These are phyloP conservation scores for Cricetomys ansorgei DNA, from an alignment of 2,113 vertebrate genomes.

Conservation along the genomic window DNA sequence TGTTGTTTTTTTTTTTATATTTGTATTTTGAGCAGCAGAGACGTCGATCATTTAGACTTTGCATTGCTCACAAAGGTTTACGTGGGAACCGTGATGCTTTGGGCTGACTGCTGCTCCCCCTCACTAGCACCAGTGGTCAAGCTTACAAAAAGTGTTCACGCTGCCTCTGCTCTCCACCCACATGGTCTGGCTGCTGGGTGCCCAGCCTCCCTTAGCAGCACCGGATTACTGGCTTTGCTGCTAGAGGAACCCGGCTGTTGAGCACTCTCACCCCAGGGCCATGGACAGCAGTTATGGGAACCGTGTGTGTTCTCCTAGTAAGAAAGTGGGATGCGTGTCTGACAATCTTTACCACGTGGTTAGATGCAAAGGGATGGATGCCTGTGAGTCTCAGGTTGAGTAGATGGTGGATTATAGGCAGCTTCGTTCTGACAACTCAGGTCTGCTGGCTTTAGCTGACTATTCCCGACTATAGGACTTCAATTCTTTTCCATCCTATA, in stretches of 20 bases:
- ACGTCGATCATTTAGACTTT: background rate
- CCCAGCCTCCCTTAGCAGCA: background rate
- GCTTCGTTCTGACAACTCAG: background rate
- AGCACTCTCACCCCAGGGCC: background rate
- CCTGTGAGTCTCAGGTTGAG: background rate
- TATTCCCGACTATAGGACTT: background rate
- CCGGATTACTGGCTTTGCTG: background rate
- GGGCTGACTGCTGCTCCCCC: background rate
- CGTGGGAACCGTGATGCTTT: background rate
- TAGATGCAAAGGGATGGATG: background rate
- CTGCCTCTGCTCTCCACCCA: background rate
- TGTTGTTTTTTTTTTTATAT: background rate
- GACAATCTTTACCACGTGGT: background rate
- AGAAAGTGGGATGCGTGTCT: background rate
- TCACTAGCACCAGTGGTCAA: background rate
- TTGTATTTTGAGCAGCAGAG: background rate
- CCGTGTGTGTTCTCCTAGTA: background rate
- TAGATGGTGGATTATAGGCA: background rate
- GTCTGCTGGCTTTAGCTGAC: background rate
- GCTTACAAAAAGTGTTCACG: background rate
- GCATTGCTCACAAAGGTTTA: background rate
- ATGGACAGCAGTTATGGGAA: background rate
- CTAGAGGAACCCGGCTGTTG: background rate
- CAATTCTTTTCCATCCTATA: background rate
- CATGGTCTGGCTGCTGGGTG: rapidly evolving